These are phyloP conservation scores for Acanthopagrus latus DNA, from an alignment of 2,797 vertebrate species.

Conservation along the genomic window DNA sequence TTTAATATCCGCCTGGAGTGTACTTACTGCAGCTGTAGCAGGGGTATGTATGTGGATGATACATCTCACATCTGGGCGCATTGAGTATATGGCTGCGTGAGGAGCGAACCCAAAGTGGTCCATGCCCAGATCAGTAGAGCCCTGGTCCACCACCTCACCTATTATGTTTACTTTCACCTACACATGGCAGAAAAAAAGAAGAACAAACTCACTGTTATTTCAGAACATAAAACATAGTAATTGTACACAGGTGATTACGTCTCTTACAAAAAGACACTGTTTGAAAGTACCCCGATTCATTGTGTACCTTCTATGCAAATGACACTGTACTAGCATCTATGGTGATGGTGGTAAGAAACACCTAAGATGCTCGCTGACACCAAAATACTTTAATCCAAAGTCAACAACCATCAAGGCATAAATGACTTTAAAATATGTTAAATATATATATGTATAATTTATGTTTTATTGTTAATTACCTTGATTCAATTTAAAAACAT, in stretches of 20 bases:
- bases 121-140: constrained; percentile 89
- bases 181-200: constrained; percentile 11
- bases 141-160: constrained; percentile 94
- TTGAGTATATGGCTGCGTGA: constrained; percentile 94
- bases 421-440: neutral
- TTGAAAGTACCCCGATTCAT: neutral
- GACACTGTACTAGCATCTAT: neutral
- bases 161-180: constrained; percentile 97
- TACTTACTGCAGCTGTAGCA: constrained; percentile 94
- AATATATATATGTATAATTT: neutral
- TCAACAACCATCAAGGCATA: neutral
- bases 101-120: constrained; percentile 92
- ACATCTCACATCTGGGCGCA: constrained; percentile 94
- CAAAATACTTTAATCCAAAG: neutral
- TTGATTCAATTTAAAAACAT: neutral
- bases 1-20: constrained; percentile 38
- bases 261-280: neutral
- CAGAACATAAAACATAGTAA: neutral
- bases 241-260: constrained; percentile 8
- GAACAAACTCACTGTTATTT: neutral
- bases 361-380: too few relatives aligned
- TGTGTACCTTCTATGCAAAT: neutral
- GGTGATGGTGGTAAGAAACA: too few relatives aligned
- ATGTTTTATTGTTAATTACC: neutral
- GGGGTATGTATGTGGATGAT: constrained; percentile 94